Base-by-base conservation (phyloP, 2,888 invertebrate genomes). In the Ectobius pallidus region DNA sequence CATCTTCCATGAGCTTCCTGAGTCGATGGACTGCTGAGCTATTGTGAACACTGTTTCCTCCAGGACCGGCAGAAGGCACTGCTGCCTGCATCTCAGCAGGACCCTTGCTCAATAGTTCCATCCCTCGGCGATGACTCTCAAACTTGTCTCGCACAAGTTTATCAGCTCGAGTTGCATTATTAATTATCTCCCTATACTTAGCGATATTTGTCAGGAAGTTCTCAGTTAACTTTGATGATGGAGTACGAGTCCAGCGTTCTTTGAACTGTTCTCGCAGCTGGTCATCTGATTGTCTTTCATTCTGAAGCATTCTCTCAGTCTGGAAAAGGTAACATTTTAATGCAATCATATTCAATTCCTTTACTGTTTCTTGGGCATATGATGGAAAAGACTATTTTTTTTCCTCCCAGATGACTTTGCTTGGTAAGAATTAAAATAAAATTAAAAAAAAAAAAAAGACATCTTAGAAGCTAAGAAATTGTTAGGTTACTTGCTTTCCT, bases 181-280 rank as follows among this genome's bases (percentile, higher is more conserved):
- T 91, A 77, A 99, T 93, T 80, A 98, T 96, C 82, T 91, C 92
- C 46, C 94, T 88, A 85, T 99, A 99, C 84, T 98, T 98, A 78
- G 89, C 88, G n/a, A 93, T 89, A 85, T 97, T 98, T 69, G 91
- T 88, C 77, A 90, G 89, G 82, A 98, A 93, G 80, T 95, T 93
- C 80, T 92, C 94, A 0, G 97, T 99, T 72, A 99, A 88, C 81
- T 91, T 91, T 27, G 88, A 90, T 0, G 97, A 97, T 1, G 94
- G 88, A 27, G 95, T 95, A 79, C 99, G 89, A 1, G 91, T 89
- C 99, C 99, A 99, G 76, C 92, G 90, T 76, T 94, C 93, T 79
- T 94, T 95, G 83, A 99, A 97, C 86, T 99, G 98, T 55, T 86
- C 85, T 73, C 95, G 88, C 77, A 99, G 86, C 80, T 94, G 90